Evolutionary conservation across 2,113 vertebrate species (phyloP).

Genomic region (Callorhinus ursinus): DNA sequence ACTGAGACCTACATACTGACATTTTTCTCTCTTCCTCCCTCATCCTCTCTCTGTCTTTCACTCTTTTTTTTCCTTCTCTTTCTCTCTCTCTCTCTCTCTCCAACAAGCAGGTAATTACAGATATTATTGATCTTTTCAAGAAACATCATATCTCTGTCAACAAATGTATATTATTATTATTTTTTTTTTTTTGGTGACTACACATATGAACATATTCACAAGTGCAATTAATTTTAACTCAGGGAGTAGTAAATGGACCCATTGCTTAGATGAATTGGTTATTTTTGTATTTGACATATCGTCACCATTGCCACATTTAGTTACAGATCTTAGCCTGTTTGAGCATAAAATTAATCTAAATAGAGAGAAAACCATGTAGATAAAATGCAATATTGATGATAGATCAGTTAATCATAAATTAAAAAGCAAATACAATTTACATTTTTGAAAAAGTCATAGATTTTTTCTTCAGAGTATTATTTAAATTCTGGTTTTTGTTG

Average conservation of each 20-base stretch:
- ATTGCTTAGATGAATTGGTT: not conserved
- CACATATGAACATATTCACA: not conserved
- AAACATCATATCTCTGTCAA: not conserved
- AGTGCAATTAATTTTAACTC: not conserved
- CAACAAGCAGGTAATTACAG: not conserved
- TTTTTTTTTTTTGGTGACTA: not conserved
- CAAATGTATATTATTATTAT: not conserved
- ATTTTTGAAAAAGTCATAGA: not conserved
- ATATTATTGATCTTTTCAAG: not conserved
- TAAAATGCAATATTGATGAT: not conserved
- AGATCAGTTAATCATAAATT: not conserved
- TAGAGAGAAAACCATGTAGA: not conserved
- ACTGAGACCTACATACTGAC: not conserved
- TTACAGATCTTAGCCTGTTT: not conserved
- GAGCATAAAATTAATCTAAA: not conserved
- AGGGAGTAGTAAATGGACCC: not conserved
- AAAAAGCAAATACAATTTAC: not conserved
- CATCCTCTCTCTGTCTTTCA: not conserved
- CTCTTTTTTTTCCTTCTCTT: not conserved
- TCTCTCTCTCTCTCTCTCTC: not conserved
- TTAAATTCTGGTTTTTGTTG: not conserved
- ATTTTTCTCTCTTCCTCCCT: not conserved
- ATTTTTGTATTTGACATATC: not conserved
- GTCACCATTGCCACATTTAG: not conserved
- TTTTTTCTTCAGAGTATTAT: slow-evolving; percentile 7